Conservation (phyloP, 1,140 invertebrate genomes). For the Cotesia typhae region DNA sequence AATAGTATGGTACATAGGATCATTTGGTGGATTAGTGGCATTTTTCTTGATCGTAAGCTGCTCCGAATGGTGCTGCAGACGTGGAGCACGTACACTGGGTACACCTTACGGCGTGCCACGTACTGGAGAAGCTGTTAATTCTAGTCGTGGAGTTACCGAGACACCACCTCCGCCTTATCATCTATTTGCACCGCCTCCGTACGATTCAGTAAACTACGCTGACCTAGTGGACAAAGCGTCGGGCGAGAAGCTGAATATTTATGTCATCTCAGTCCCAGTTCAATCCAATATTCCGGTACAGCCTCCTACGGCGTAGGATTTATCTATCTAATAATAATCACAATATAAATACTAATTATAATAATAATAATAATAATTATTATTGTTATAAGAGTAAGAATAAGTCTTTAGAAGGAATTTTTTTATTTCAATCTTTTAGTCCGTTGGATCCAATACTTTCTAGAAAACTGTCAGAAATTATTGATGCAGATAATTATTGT, state of each 20-base stretch:
- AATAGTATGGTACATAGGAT: slow-evolving; percentile 71
- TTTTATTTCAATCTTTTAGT: too few species aligned
- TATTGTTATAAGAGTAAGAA: too few species aligned
- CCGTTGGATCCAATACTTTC: background rate
- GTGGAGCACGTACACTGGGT: slow-evolving; percentile 47
- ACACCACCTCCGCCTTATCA: slow-evolving; percentile 70
- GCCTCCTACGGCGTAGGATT: slow-evolving; percentile 48
- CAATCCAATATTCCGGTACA: slow-evolving; percentile 44
- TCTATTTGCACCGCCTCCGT: slow-evolving; percentile 69
- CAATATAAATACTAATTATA: background rate
- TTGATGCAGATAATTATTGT: too few species aligned
- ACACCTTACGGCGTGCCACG: slow-evolving; percentile 50
- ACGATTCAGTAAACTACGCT: slow-evolving; percentile 66
- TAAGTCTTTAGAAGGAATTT: background rate
- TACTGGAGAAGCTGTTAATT: slow-evolving; percentile 38
- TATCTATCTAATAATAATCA: background rate
- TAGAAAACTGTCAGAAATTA: background rate
- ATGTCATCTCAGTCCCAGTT: slow-evolving; percentile 64
- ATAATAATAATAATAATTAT: background rate
- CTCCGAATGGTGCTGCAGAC: slow-evolving; percentile 69
- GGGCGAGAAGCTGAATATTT: slow-evolving; percentile 65
- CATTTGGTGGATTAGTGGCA: slow-evolving; percentile 69
- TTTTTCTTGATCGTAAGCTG: slow-evolving; percentile 72
- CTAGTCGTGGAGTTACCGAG: slow-evolving; percentile 50
- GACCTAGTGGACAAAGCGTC: slow-evolving; percentile 55